Percentiles rank a stretch among this genome's conserved stretches.
Conservation (phyloP, 2,113 vertebrate species). For the Apaloderma vittatum region DNA sequence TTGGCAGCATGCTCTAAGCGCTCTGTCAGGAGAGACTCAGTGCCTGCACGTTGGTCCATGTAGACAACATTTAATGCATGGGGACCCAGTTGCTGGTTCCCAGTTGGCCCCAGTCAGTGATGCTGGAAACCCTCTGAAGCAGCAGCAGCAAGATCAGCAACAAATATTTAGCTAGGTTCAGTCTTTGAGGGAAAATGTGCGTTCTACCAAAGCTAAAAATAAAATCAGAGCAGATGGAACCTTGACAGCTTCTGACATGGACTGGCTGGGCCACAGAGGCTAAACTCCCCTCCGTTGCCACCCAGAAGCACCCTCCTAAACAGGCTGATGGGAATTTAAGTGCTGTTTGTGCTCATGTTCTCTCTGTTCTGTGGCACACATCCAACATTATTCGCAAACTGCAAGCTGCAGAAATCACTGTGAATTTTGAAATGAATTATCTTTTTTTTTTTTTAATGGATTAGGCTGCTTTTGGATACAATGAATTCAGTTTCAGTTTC, state of each 20-base stretch:
- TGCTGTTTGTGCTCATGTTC: not conserved
- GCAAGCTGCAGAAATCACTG: not conserved
- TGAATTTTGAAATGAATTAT: not conserved
- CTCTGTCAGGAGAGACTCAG: not conserved
- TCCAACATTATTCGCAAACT: not conserved
- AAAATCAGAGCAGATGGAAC: not conserved
- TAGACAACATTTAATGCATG: not conserved
- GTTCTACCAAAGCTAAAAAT: not conserved
- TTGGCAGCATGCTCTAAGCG: not conserved
- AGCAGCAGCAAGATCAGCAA: not conserved
- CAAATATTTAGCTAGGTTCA: not conserved
- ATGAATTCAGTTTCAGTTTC: constrained; percentile 5
- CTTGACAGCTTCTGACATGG: not conserved
- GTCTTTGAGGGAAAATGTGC: not conserved
- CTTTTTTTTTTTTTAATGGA: not conserved
- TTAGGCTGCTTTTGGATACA: not conserved
- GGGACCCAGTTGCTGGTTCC: not conserved
- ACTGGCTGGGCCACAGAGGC: not conserved
- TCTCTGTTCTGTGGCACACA: not conserved
- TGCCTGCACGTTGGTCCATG: not conserved
- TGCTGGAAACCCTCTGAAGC: not conserved
- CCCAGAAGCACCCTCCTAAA: not conserved
- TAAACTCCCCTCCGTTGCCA: not conserved
- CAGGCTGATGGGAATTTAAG: not conserved
- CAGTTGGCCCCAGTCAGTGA: not conserved